phyloP scores from a whole-genome alignment of 2,113 vertebrate genomes.

The Stomatorhinus ivindoensis region DNA sequence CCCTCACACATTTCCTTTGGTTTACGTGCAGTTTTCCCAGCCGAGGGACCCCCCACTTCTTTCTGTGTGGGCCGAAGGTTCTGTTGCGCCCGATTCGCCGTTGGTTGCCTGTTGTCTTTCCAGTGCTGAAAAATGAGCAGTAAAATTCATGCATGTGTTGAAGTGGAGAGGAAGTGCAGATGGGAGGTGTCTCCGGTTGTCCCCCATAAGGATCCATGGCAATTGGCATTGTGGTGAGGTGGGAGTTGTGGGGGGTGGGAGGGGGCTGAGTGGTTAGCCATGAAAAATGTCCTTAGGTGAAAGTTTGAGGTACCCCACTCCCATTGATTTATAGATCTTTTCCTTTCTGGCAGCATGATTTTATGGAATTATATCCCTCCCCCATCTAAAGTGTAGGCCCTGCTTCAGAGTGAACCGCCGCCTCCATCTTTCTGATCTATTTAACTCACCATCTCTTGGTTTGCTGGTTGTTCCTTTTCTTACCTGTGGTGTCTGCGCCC shows the following conservation, averaged over 20 bases:
- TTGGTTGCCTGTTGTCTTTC: not conserved
- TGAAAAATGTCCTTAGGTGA: not conserved
- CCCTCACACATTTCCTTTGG: not conserved
- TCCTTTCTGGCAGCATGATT: not conserved
- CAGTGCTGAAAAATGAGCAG: not conserved
- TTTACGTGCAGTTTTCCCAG: not conserved
- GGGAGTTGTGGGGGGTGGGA: not conserved
- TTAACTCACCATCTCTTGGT: not conserved
- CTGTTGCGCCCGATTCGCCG: too few relatives aligned
- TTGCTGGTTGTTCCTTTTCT: not conserved
- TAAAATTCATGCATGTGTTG: not conserved
- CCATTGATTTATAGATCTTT: not conserved
- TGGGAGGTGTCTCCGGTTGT: not conserved
- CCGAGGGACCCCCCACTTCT: not conserved
- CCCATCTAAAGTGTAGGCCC: not conserved
- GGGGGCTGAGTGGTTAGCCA: not conserved
- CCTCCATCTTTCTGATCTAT: not conserved
- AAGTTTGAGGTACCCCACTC: not conserved
- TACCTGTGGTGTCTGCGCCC: not conserved
- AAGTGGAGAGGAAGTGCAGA: not conserved
- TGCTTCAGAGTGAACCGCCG: not conserved
- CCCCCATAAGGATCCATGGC: not conserved
- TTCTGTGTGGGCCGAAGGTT: not conserved
- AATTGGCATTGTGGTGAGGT: not conserved
- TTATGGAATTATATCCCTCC: not conserved